Conservation (phyloP, 1,140 invertebrate species). For the Myzus persicae region DNA sequence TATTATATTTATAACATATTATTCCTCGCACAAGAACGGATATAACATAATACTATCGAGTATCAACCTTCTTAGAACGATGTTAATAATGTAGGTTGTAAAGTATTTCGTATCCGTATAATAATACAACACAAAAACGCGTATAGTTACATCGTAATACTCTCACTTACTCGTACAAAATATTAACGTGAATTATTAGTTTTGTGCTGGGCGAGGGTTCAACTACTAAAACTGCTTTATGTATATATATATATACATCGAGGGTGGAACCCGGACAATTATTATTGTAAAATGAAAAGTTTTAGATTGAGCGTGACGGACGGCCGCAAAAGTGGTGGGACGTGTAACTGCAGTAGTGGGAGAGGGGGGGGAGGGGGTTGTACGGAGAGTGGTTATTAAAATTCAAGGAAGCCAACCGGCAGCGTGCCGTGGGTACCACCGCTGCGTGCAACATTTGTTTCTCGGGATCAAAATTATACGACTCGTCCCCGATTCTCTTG, state of each 20-base stretch:
- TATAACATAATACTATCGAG: background rate
- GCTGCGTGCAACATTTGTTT: slow-evolving; percentile 55
- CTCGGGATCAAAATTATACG: slow-evolving; percentile 44
- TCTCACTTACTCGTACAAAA: background rate
- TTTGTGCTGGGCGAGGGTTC: background rate
- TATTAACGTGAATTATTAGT: slow-evolving; percentile 16
- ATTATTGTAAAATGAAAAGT: slow-evolving; percentile 31
- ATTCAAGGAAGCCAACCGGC: slow-evolving; percentile 40
- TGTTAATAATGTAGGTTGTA: background rate
- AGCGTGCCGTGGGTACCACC: slow-evolving; percentile 2
- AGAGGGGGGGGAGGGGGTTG: too few species aligned
- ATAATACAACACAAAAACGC: background rate
- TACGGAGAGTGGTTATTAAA: slow-evolving; percentile 42
- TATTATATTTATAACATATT: background rate
- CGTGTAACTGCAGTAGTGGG: background rate
- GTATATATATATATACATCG: background rate
- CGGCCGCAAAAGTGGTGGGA: background rate
- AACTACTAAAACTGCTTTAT: background rate
- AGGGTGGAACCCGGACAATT: slow-evolving; percentile 5
- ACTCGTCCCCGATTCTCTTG: slow-evolving; percentile 38
- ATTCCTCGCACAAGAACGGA: background rate
- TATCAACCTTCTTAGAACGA: background rate
- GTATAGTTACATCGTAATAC: background rate
- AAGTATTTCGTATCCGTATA: background rate
- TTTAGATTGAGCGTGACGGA: slow-evolving; percentile 20